Base-by-base conservation (phyloP, 2,113 vertebrate species). In the Mungos mungo region DNA sequence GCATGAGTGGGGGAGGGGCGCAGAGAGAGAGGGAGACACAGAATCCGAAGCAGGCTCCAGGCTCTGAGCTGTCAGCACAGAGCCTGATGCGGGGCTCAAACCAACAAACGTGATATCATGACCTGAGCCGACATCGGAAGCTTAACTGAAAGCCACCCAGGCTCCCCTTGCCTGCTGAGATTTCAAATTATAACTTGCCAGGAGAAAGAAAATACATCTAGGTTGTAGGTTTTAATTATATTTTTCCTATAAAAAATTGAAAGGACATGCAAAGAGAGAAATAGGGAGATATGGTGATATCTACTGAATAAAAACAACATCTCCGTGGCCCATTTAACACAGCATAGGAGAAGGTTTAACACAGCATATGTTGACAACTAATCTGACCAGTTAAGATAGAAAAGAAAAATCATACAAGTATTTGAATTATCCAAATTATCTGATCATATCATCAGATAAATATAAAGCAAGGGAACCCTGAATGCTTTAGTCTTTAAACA, bases 341-440 rank as follows among this genome's bases (percentile, higher is more conserved):
- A 38, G 15, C 31, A 41, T 18, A 57, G 13, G 5, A 41, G 57
- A 18, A 50, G 23, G 7, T 50, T 41, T 66, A 47, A 31, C 15
- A 47, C 9, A 45, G 23, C 2, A 13, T 69, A 29, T 35, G 5
- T 38, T 65, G 66, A 86, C 16, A 63, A 29, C 21, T 41, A 54
- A 68, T 69, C 7, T 96, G 41, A 85, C 57, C 68, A 83, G 60
- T 21, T 50, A 54, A 90, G 27, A 68, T 25, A 79, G 52, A 82
- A 95, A 83, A 88, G 88, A 80, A 89, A 50, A n/a, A 72, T 86
- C 25, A 82, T 45, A 35, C 3, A 35, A 68, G 54, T 15, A 31
- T 33, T 82, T 63, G n/a, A 95, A 90, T 87, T 90, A 93, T 16
- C 13, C 13, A 57, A 41, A 91, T 94, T 80, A 88, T 79, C n/a